Base-by-base conservation (phyloP, 2,888 invertebrate species). In the Gymnocheta viridis region DNA sequence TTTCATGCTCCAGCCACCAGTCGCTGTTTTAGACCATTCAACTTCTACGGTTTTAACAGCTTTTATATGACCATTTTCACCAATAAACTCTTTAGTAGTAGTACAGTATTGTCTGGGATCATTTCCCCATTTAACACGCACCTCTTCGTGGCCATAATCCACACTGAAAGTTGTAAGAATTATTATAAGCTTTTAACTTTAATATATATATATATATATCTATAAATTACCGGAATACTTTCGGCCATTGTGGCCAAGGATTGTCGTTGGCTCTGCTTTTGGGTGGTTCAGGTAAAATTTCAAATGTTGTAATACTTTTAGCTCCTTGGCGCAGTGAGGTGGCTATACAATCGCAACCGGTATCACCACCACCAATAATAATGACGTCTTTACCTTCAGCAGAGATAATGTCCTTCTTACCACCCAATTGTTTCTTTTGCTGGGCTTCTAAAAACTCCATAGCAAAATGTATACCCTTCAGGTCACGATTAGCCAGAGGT, bases 161-260 rank as follows among this genome's bases (percentile, higher is more conserved):
- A 99, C 96, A 87, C 96, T 94, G 86, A 6, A 80, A 69, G 54
- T 58, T 7, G 32, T 29, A 22, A 10, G 2, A 24, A 10, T 44
- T 2, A 22, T 41, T 64, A 14, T 5, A 24, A 19, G n/a, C n/a
- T n/a, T n/a, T n/a, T n/a, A 38, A 19, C 12, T 64, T 19, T 17
- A 6, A 17, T 17, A 41, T 41, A 41, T 5, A 27, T 4, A 56
- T 17, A 6, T 41, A 41, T 41, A 41, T 5, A 27, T 4, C 49
- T 17, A 6, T 41, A 22, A 29, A 41, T 60, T 88, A 93, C 94
- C 96, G 96, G 94, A 99, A 99, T 27, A 98, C 96, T 89, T 97
- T 94, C 0, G 99, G 99, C 96, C 97, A 99, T 90, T 99, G 98
- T 2, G 99, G 99, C 99, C 99, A 99, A 0, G 99, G 99, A 92